Base-by-base conservation (phyloP, 1,140 invertebrate species). In the Euglossa dilemma region DNA sequence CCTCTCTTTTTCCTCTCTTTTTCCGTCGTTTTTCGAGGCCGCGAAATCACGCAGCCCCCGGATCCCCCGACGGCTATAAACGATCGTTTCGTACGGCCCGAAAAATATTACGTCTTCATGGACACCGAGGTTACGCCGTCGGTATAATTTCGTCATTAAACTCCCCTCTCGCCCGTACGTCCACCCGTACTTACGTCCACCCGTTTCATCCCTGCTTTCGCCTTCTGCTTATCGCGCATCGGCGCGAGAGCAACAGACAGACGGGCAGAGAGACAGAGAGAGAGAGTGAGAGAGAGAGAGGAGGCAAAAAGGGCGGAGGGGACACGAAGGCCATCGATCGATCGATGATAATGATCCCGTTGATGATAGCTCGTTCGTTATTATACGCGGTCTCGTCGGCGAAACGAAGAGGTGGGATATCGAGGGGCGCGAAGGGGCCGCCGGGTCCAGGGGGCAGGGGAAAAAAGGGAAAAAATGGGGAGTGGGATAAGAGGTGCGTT, bases 91-190 rank as follows among this genome's bases (percentile, higher is more conserved):
- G 56, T 43, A 25, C 52, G 20, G 63, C n/a, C 52, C 64, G 82
- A 82, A 67, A 85, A 80, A 85, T 86, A 89, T 89, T 88, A 88
- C 81, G 84, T 87, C 87, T 88, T 88, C 86, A 84, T 61, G 85
- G 72, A 85, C 75, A 83, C 78, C 74, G 79, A 76, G 74, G 78
- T 67, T 84, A 83, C 67, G 56, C 84, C 87, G 86, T 84, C 80
- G 77, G 88, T 92, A 91, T 92, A 91, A 92, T 92, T 91, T 92
- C 89, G 89, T 90, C 91, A 91, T 92, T 92, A 92, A 87, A 64
- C 75, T 63, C 80, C 54, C 36, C 56, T 56, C 70, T 61, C 52
- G 20, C 7, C 43, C 3, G 5, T n/a, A 36, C 36, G 36, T 36
- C 36, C 36, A 36, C 36, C 36, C 52, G 25, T 6, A 47, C 23